Evolutionary conservation across 1,140 invertebrate species (phyloP).

Genomic region (Papilio aristodemus): DNA sequence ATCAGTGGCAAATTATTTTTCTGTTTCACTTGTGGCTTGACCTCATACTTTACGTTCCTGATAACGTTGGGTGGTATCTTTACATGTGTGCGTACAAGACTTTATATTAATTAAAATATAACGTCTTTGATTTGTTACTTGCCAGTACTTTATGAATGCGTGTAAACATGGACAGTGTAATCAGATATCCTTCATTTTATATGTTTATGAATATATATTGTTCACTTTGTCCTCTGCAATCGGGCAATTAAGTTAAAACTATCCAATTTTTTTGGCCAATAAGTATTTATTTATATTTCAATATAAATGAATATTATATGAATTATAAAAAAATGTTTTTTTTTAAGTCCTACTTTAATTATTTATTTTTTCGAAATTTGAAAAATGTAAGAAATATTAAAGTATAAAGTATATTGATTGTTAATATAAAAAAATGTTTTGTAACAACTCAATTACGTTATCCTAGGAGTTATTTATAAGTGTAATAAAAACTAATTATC

Average conservation of each 20-base stretch:
- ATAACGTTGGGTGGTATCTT: slow-evolving; percentile 51
- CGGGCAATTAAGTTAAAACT: neutral
- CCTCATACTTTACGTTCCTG: slow-evolving; percentile 46
- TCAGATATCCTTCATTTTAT: neutral
- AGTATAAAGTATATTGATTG: too few relatives aligned
- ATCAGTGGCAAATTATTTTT: slow-evolving; percentile 77
- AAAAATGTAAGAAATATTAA: too few relatives aligned
- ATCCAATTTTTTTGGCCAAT: too few relatives aligned
- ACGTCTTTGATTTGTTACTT: slow-evolving; percentile 32
- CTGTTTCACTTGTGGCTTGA: slow-evolving; percentile 63
- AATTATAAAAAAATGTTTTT: too few relatives aligned
- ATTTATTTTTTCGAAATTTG: too few relatives aligned
- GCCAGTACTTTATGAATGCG: slow-evolving; percentile 2
- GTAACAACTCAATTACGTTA: too few relatives aligned
- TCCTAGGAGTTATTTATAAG: too few relatives aligned
- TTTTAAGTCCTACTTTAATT: too few relatives aligned
- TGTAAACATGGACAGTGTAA: neutral
- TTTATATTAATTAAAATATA: slow-evolving; percentile 64
- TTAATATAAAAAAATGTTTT: too few relatives aligned
- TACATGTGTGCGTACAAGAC: slow-evolving; percentile 38
- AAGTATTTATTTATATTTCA: too few relatives aligned
- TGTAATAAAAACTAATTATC: too few relatives aligned
- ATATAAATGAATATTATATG: too few relatives aligned
- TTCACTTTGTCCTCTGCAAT: neutral
- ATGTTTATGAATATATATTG: neutral